Conservation (phyloP, 2,113 vertebrate genomes). For the Anoura caudifer region DNA sequence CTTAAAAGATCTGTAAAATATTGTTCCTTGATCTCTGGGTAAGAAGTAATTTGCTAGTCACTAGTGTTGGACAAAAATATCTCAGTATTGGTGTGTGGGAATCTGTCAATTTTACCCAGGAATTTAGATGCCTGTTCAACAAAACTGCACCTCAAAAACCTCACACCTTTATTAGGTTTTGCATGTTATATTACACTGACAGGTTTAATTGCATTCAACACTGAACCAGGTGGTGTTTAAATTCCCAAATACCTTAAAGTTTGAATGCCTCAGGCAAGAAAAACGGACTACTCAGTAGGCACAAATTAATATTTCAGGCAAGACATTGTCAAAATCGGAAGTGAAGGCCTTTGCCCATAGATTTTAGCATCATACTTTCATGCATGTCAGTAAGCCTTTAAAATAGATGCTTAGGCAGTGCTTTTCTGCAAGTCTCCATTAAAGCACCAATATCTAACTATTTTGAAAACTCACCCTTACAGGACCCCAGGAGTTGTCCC, state of each 20-base stretch:
- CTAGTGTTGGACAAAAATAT: background rate
- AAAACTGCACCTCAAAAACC: conserved; percentile 35
- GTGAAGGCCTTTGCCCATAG: conserved; percentile 27
- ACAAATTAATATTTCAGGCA: conserved; percentile 60
- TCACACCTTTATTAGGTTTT: conserved; percentile 44
- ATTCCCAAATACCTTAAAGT: conserved; percentile 76
- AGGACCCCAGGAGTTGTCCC: background rate
- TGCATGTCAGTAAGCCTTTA: conserved; percentile 26
- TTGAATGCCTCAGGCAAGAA: conserved; percentile 62
- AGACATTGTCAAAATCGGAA: conserved; percentile 62
- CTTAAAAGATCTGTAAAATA: background rate
- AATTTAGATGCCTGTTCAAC: conserved; percentile 40
- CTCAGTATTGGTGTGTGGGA: background rate
- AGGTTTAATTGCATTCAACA: conserved; percentile 71
- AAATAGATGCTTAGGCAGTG: background rate
- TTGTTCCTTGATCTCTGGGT: background rate
- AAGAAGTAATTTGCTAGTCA: conserved; percentile 20
- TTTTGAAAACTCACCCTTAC: conserved; percentile 27
- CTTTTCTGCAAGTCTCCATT: background rate
- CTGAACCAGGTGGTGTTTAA: conserved; percentile 75
- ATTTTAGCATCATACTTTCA: conserved; percentile 47
- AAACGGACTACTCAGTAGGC: conserved; percentile 71
- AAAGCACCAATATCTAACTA: background rate
- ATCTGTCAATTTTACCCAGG: background rate
- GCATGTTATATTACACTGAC: conserved; percentile 63